Evolutionary conservation across 1,140 invertebrate genomes (phyloP), one percentile per base, ranked within the genome.

Genomic region (Drosophila santomea): DNA sequence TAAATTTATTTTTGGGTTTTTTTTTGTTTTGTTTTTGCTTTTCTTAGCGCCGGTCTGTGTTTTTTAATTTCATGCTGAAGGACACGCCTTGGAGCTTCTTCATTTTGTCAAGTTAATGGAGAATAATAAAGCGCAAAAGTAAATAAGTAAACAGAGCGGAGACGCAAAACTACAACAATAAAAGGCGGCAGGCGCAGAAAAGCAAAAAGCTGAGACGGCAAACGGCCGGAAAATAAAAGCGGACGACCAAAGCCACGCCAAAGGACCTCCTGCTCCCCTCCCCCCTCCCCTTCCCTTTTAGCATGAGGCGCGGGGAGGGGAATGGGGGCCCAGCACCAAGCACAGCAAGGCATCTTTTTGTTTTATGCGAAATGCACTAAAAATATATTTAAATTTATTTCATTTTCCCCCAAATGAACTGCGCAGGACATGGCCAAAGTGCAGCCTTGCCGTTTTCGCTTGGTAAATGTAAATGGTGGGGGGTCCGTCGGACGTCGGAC

Each of bases 341-440:
- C 78, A 58, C 80, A 79, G 83, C 78, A 57, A 85, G 82, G 82
- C 83, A 88, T 88, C 80, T 84, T 80, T 89, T 89, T 89, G 84
- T 89, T 89, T 88, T 89, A 89, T 89, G 84, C 73, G 77, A 89
- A 89, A 89, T 89, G 84, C 85, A 89, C 84, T 89, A 89, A 89
- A 89, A 88, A 89, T 84, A 89, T 89, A 89, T 89, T 89, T 89
- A 89, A 89, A 89, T 89, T 89, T 89, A 89, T 89, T 89, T 89
- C 80, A 84, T 89, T 86, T 76, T 83, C 64, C 58, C 79, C 74
- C 84, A 89, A 89, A 89, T 89, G 84, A 89, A 89, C 84, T 84
- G 77, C 66, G 71, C 83, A 78, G 59, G 55, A 58, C 56, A 66
- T 73, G 64, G 52, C 64, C 80, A 75, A 56, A 72, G 56, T 63